Conservation (phyloP, 2,888 invertebrate species). For the Nysson spinosus region DNA sequence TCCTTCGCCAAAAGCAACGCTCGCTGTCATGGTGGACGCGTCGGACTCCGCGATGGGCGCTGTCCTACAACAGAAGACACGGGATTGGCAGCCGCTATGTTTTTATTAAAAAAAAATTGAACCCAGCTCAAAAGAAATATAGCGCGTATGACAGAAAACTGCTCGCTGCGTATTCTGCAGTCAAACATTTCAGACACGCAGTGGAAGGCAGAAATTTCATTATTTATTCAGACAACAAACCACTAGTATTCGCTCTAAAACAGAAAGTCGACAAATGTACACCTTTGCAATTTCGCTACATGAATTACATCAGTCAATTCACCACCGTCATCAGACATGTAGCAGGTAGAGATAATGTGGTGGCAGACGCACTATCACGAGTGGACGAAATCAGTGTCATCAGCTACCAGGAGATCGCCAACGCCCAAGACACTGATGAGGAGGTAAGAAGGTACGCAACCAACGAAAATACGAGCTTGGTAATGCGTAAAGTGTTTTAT, state of each 20-base stretch:
- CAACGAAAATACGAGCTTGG: background rate
- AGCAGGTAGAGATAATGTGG: constrained; percentile 3
- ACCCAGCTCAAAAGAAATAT: background rate
- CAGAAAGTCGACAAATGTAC: constrained; percentile 8
- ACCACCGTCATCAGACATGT: background rate
- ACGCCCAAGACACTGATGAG: background rate
- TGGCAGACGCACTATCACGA: constrained; percentile 6
- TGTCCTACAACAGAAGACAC: background rate
- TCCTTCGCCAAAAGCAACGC: background rate
- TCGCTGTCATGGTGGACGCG: background rate
- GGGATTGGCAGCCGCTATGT: too few relatives aligned
- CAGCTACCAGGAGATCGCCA: background rate
- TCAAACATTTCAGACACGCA: background rate
- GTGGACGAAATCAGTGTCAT: background rate
- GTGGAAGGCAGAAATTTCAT: background rate
- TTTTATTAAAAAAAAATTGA: background rate
- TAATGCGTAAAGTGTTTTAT: background rate
- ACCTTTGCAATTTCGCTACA: background rate
- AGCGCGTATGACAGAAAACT: background rate
- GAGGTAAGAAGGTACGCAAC: background rate
- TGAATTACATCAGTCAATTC: constrained; percentile 5
- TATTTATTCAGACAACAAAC: constrained; percentile 2
- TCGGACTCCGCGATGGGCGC: background rate
- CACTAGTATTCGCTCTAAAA: background rate
- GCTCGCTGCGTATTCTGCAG: background rate